These are phyloP conservation scores for Zonitis immaculata DNA, from an alignment of 2,888 invertebrate genomes.

Conservation along the genomic window DNA sequence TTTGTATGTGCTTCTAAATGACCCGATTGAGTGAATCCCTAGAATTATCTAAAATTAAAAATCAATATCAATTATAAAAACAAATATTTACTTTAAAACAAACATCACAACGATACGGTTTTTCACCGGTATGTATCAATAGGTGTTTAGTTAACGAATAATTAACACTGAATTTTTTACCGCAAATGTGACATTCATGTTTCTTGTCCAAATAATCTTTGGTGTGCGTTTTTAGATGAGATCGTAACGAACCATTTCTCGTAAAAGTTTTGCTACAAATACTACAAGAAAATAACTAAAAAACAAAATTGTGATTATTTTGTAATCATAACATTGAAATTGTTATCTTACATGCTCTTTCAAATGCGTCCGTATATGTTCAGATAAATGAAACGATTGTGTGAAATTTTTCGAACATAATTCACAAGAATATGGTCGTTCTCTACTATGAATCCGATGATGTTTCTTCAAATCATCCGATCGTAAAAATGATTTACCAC, in stretches of 20 bases:
- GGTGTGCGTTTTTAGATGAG: conserved; percentile 28
- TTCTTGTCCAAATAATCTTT: conserved; percentile 13
- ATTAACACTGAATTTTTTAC: conserved; percentile 15
- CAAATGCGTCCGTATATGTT: conserved; percentile 26
- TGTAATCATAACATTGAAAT: too few relatives aligned
- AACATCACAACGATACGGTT: conserved; percentile 24
- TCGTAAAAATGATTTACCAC: conserved; percentile 36
- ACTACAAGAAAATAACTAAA: background rate
- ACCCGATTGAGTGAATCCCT: background rate
- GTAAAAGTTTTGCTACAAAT: conserved; percentile 29
- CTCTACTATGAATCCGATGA: conserved; percentile 32
- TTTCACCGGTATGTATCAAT: conserved; percentile 30
- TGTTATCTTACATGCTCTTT: conserved; percentile 16
- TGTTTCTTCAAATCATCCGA: conserved; percentile 37
- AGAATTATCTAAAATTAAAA: background rate
- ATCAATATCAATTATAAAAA: background rate
- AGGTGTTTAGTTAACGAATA: conserved; percentile 28
- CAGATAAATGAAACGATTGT: conserved; percentile 11
- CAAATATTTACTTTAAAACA: conserved; percentile 24
- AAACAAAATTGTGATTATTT: too few relatives aligned
- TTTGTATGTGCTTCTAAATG: conserved; percentile 27
- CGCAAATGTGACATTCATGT: background rate
- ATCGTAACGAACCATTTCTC: conserved; percentile 26
- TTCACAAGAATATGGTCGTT: conserved; percentile 35
- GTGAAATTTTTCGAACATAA: conserved; percentile 19